Percentiles rank a stretch among this genome's conserved stretches.
Evolutionary conservation across 1,140 invertebrate genomes (phyloP).

Genomic region (Pomacea maculata): DNA sequence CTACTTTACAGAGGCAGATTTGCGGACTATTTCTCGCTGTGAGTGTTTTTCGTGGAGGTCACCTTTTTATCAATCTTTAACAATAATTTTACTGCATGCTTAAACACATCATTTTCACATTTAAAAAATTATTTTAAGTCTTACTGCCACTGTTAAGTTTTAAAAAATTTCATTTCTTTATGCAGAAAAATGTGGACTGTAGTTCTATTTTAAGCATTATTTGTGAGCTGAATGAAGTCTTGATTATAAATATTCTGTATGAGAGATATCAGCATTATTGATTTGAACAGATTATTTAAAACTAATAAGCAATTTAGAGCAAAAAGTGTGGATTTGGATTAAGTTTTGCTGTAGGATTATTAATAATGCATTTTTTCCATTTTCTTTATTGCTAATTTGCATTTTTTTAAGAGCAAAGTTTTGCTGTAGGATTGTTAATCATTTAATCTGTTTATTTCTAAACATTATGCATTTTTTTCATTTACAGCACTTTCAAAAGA

Average conservation of each 20-base stretch:
- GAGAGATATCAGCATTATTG: no score
- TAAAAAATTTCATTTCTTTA: no score
- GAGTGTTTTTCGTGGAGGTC: slow-evolving; percentile 42
- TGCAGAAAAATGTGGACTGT: no score
- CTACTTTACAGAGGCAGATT: slow-evolving; percentile 80
- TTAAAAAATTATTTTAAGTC: not conserved
- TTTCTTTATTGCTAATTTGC: not conserved
- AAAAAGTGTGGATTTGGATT: not conserved
- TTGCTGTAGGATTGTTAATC: not conserved
- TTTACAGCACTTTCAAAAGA: slow-evolving; percentile 54
- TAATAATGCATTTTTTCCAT: not conserved
- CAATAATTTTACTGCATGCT: not conserved
- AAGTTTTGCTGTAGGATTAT: slow-evolving; percentile 2
- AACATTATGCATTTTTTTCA: not conserved
- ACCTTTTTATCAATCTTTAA: not conserved
- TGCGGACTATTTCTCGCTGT: slow-evolving; percentile 80
- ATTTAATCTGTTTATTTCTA: not conserved
- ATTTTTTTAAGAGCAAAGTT: not conserved
- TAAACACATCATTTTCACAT: not conserved
- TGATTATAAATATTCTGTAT: no score
- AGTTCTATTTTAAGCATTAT: no score
- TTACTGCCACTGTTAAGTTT: no score
- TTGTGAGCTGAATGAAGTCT: no score
- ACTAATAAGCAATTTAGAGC: no score
- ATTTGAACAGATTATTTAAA: no score